phyloP scores from a whole-genome alignment of 2,888 invertebrate genomes.

The Drosophila lacicola region DNA sequence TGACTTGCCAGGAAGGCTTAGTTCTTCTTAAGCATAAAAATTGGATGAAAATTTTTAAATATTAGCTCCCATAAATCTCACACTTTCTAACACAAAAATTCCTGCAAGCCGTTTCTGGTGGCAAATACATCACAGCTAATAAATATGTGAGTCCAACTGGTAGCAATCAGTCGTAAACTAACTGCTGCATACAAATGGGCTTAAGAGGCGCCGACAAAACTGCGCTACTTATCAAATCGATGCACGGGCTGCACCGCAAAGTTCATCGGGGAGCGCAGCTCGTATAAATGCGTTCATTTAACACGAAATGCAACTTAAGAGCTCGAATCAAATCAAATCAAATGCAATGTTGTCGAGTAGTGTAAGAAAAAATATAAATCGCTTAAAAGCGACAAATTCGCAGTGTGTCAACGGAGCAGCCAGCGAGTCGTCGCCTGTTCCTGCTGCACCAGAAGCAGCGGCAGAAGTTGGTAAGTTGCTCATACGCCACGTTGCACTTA shows the following conservation, averaged over 20 bases:
- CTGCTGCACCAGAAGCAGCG: neutral
- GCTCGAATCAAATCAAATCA: constrained; percentile 72
- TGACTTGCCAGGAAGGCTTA: too few species aligned
- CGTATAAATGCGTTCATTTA: constrained; percentile 79
- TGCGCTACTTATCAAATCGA: constrained; percentile 74
- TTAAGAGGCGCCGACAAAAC: constrained; percentile 20
- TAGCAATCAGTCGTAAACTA: constrained; percentile 51
- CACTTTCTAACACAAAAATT: neutral
- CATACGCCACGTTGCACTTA: constrained; percentile 83
- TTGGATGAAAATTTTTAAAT: neutral
- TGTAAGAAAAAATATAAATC: constrained; percentile 22
- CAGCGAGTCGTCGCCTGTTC: constrained; percentile 26
- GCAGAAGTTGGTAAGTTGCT: constrained; percentile 68
- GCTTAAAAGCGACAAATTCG: constrained; percentile 78
- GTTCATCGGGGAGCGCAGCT: constrained; percentile 30
- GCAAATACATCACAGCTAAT: constrained; percentile 11
- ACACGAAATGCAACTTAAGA: constrained; percentile 75
- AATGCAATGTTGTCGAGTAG: constrained; percentile 30
- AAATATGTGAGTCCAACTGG: constrained; percentile 9
- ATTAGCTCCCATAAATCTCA: neutral
- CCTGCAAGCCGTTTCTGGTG: neutral
- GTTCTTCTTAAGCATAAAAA: too few species aligned
- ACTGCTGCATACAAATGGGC: constrained; percentile 50
- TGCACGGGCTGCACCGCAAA: constrained; percentile 29
- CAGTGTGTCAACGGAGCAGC: constrained; percentile 64